A percentile compares a stretch with the other conserved stretches of the same genome.
Evolutionary conservation across 2,797 vertebrate species (phyloP).

Genomic region (Leptatherina wallacei): DNA sequence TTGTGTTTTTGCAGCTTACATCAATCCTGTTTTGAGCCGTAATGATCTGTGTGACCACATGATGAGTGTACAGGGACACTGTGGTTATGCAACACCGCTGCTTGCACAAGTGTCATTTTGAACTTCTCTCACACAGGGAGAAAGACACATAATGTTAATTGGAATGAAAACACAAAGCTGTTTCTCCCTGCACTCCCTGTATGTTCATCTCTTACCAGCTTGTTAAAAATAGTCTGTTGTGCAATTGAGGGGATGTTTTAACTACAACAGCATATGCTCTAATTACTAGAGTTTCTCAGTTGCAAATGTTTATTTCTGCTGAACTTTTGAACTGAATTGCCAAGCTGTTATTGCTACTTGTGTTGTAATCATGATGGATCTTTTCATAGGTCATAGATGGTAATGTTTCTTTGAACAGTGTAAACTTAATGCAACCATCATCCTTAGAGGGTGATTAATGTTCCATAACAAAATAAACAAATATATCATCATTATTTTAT

Average conservation of each 20-base stretch:
- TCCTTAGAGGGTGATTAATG: background rate
- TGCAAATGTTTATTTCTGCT: constrained; percentile 50
- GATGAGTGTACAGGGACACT: constrained; percentile 51
- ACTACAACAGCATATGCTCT: constrained; percentile 49
- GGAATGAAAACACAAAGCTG: constrained; percentile 46
- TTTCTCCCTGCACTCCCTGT: constrained; percentile 26
- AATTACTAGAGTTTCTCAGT: constrained; percentile 39
- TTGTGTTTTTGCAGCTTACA: constrained; percentile 54
- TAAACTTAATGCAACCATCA: constrained; percentile 21
- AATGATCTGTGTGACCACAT: constrained; percentile 63
- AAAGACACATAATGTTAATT: constrained; percentile 57
- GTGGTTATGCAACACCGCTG: constrained; percentile 63
- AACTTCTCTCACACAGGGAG: constrained; percentile 56
- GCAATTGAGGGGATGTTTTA: constrained; percentile 37
- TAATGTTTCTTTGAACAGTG: constrained; percentile 23
- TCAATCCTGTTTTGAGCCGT: constrained; percentile 61
- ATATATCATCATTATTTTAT: constrained; percentile 17
- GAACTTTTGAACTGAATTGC: constrained; percentile 45
- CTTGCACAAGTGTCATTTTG: constrained; percentile 61
- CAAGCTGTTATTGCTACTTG: constrained; percentile 17
- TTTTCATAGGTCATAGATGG: constrained; percentile 28
- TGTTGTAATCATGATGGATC: constrained; percentile 28
- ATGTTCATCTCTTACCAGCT: constrained; percentile 38
- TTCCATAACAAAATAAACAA: background rate
- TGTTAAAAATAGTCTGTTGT: constrained; percentile 51